Evolutionary conservation across 37 sponge, comb jelly and placozoan genomes (phyloP).

Genomic region (Halichondria panicea): DNA sequence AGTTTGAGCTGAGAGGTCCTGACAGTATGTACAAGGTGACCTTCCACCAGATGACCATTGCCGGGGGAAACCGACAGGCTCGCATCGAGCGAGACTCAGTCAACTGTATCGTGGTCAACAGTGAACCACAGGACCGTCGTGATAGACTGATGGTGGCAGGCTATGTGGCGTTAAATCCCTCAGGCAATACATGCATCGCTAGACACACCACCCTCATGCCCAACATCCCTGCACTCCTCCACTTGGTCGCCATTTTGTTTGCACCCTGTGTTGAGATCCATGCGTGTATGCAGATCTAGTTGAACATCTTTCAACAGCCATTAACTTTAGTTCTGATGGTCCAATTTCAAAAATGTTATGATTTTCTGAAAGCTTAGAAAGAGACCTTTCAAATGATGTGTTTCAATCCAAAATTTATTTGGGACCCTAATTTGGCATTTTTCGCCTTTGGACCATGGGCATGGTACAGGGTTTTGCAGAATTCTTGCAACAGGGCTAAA

Average conservation of each 20-base stretch:
- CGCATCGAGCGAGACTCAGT: slow-evolving; percentile 74
- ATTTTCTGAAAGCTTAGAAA: no score
- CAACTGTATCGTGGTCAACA: slow-evolving; percentile 77
- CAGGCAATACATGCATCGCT: slow-evolving; percentile 60
- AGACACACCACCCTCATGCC: slow-evolving; percentile 86
- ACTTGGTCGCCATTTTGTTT: slow-evolving; percentile 79
- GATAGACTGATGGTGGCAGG: slow-evolving; percentile 84
- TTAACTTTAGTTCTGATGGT: not conserved
- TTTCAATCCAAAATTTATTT: no score
- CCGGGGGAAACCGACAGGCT: slow-evolving; percentile 36
- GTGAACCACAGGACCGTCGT: slow-evolving; percentile 70
- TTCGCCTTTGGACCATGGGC: no score
- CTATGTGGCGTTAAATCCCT: slow-evolving; percentile 60
- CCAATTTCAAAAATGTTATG: no score
- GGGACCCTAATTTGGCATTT: no score
- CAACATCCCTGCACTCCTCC: slow-evolving; percentile 72
- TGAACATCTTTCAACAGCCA: not conserved
- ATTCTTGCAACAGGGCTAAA: no score
- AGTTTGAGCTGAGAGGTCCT: slow-evolving; percentile 72
- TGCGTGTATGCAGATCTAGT: not conserved
- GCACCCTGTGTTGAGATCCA: slow-evolving; percentile 79
- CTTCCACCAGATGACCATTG: slow-evolving; percentile 70
- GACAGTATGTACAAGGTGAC: slow-evolving; percentile 69
- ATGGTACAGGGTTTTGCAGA: no score
- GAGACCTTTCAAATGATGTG: no score